Percentiles rank a stretch among this genome's conserved stretches.
Evolutionary conservation across 2,888 invertebrate genomes (phyloP).

Genomic region (Heliconius hortense): DNA sequence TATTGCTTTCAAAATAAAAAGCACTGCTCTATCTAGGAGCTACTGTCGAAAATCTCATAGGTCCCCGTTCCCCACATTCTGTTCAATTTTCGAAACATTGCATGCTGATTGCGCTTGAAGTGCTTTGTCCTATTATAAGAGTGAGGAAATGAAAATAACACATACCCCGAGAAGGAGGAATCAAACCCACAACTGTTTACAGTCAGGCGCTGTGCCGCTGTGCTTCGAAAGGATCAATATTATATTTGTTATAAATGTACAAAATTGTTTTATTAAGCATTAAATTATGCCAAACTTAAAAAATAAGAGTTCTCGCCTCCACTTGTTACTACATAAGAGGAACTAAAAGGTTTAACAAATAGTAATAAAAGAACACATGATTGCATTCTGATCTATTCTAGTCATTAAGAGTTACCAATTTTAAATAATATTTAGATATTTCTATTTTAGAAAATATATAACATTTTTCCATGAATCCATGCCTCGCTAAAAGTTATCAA

Average conservation of each 20-base stretch:
- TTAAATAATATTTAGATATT: neutral
- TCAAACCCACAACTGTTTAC: neutral
- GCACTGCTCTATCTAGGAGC: neutral
- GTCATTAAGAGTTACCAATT: slow-evolving; percentile 24
- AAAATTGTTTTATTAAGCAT: slow-evolving; percentile 39
- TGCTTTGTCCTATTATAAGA: neutral
- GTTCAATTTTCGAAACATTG: neutral
- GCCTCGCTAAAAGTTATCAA: too few species aligned
- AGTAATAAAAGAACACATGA: slow-evolving; percentile 48
- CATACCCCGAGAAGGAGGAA: neutral
- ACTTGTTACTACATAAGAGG: slow-evolving; percentile 47
- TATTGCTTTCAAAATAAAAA: neutral
- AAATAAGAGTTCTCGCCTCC: slow-evolving; percentile 40
- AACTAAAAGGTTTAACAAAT: slow-evolving; percentile 50
- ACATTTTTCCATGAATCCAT: too few species aligned
- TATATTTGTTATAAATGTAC: slow-evolving; percentile 9
- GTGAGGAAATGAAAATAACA: neutral
- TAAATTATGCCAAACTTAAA: slow-evolving; percentile 40
- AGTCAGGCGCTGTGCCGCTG: neutral
- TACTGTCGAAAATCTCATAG: neutral
- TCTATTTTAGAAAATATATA: neutral
- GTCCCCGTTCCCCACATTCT: neutral
- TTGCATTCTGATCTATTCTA: slow-evolving; percentile 47
- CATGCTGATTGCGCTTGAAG: neutral
- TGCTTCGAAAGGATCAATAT: neutral